Conservation (phyloP, 2,113 vertebrate species). For the Odobenus rosmarus region DNA sequence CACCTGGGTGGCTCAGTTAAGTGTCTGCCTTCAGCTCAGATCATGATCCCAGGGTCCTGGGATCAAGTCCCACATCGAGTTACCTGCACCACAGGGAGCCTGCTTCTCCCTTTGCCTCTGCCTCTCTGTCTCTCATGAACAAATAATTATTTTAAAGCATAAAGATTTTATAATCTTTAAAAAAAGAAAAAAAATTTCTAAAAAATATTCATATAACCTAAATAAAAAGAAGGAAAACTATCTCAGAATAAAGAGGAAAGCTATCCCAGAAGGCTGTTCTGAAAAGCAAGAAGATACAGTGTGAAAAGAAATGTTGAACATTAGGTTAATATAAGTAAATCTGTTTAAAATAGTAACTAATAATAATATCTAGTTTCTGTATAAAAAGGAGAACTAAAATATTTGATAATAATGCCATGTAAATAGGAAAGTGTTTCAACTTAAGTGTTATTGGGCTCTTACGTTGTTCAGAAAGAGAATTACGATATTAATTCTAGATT, state of each 20-base stretch:
- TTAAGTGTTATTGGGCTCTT: not conserved
- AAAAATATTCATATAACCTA: not conserved
- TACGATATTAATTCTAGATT: not conserved
- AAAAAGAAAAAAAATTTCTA: not conserved
- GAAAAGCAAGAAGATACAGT: not conserved
- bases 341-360: not conserved
- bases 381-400: not conserved
- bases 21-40: no score
- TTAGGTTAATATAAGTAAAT: not conserved
- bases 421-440: not conserved
- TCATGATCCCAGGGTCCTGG: no score
- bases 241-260: not conserved
- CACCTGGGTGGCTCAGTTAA: no score
- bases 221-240: not conserved
- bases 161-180: not conserved
- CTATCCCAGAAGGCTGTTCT: not conserved
- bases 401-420: not conserved
- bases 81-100: no score
- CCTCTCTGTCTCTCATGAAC: no score
- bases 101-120: no score
- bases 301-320: not conserved
- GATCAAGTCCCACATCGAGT: no score
- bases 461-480: not conserved
- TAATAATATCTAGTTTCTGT: not conserved
- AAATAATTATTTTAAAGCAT: no score